Conservation (phyloP, 2,888 invertebrate species). For the Morpho achilles region DNA sequence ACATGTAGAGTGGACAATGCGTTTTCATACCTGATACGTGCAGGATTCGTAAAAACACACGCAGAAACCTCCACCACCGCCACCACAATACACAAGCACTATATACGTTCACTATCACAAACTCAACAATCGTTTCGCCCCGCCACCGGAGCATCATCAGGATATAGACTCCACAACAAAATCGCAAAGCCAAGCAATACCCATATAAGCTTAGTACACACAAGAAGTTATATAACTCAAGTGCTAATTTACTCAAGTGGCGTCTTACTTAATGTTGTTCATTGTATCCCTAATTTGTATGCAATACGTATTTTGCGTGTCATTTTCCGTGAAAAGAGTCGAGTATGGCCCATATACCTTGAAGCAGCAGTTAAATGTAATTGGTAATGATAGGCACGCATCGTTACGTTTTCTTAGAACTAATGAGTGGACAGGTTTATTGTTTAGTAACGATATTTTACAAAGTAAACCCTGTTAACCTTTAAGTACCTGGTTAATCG, state of each 20-base stretch:
- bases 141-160: too few relatives aligned
- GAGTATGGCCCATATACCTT: conserved; percentile 3
- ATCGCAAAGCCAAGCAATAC: too few relatives aligned
- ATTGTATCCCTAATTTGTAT: conserved; percentile 19
- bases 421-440: conserved; percentile 2
- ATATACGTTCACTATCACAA: too few relatives aligned
- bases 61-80: too few relatives aligned
- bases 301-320: conserved; percentile 12
- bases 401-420: conserved; percentile 5
- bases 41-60: too few relatives aligned
- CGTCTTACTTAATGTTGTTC: conserved; percentile 3
- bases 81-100: too few relatives aligned
- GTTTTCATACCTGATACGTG: too few relatives aligned
- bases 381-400: conserved; percentile 4
- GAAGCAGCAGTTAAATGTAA: neutral
- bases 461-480: neutral
- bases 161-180: too few relatives aligned
- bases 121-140: too few relatives aligned
- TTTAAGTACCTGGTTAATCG: too few relatives aligned
- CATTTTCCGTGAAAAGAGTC: conserved; percentile 15
- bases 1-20: too few relatives aligned
- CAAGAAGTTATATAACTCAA: neutral
- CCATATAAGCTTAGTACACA: too few relatives aligned
- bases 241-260: conserved; percentile 6
- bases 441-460: conserved; percentile 1